A percentile compares a stretch with the other conserved stretches of the same genome.
Conservation (phyloP, 1,140 invertebrate species). For the Drosophila sulfurigaster region DNA sequence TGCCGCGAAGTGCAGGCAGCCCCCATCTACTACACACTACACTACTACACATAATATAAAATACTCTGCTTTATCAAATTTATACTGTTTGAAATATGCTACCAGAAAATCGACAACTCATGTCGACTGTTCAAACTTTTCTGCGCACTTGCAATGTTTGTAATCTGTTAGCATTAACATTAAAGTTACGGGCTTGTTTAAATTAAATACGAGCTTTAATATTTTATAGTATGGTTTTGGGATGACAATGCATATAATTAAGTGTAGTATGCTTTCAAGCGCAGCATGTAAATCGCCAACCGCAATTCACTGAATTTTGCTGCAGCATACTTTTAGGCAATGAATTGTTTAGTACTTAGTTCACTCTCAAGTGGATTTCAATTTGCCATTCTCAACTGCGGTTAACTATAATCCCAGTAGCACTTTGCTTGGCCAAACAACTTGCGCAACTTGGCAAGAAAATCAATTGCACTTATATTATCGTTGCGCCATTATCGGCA, state of each 20-base stretch:
- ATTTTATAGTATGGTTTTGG: not conserved
- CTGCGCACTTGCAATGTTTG: not conserved
- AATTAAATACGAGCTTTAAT: not conserved
- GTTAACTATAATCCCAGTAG: slow-evolving; percentile 38
- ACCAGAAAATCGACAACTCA: slow-evolving; percentile 15
- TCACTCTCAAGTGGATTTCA: slow-evolving; percentile 7
- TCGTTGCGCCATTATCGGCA: slow-evolving; percentile 69
- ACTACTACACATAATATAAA: slow-evolving; percentile 49
- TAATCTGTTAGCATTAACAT: not conserved
- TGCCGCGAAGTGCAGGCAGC: slow-evolving; percentile 37
- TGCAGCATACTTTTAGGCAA: slow-evolving; percentile 3
- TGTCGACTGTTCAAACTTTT: not conserved
- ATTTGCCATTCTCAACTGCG: slow-evolving; percentile 7
- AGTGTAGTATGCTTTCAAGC: slow-evolving; percentile 10
- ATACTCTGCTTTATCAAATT: slow-evolving; percentile 59
- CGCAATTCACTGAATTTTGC: slow-evolving; percentile 1
- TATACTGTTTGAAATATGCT: slow-evolving; percentile 39
- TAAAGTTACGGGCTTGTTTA: not conserved
- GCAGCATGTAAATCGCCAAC: not conserved
- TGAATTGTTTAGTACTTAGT: not conserved
- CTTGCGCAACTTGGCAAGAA: slow-evolving; percentile 58
- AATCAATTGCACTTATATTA: slow-evolving; percentile 77
- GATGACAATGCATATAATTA: not conserved
- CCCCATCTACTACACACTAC: slow-evolving; percentile 51
- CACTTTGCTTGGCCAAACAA: slow-evolving; percentile 46